These are phyloP conservation scores for Oligia strigilis DNA, from an alignment of 2,888 invertebrate species.

Conservation along the genomic window DNA sequence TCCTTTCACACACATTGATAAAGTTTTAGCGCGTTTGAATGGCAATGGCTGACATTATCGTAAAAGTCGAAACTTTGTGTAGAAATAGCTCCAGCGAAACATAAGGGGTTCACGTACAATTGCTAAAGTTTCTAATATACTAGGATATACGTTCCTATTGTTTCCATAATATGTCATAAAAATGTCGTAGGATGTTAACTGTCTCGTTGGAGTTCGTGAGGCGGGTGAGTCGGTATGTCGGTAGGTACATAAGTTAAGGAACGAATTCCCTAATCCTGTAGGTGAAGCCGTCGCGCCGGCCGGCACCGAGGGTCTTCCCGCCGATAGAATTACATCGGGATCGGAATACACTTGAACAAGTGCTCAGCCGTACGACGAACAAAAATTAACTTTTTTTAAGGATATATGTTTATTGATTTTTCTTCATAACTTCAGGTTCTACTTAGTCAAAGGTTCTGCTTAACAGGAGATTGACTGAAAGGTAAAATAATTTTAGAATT, in stretches of 20 bases:
- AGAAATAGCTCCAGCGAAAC: slow-evolving; percentile 88
- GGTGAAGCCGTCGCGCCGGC: slow-evolving; percentile 75
- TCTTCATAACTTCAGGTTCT: neutral
- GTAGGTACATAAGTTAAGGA: slow-evolving; percentile 73
- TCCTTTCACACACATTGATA: slow-evolving; percentile 89
- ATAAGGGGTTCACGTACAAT: slow-evolving; percentile 90
- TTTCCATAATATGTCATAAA: slow-evolving; percentile 86
- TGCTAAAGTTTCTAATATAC: slow-evolving; percentile 89
- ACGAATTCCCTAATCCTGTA: slow-evolving; percentile 85
- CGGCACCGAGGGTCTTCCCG: slow-evolving; percentile 80
- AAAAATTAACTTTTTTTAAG: slow-evolving; percentile 26
- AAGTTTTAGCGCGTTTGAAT: slow-evolving; percentile 90
- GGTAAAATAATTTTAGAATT: too few relatives aligned
- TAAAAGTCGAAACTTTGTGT: slow-evolving; percentile 90
- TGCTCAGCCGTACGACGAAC: slow-evolving; percentile 34
- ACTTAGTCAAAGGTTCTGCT: neutral
- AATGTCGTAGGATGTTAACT: slow-evolving; percentile 82
- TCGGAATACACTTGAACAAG: slow-evolving; percentile 73
- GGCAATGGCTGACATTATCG: slow-evolving; percentile 91
- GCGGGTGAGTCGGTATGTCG: slow-evolving; percentile 49
- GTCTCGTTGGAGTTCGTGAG: slow-evolving; percentile 74
- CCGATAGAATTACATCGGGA: slow-evolving; percentile 80
- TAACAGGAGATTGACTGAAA: neutral
- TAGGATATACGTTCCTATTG: slow-evolving; percentile 85
- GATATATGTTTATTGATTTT: neutral